Base-by-base conservation (phyloP, 2,797 vertebrate species). In the Octomys mimax region DNA sequence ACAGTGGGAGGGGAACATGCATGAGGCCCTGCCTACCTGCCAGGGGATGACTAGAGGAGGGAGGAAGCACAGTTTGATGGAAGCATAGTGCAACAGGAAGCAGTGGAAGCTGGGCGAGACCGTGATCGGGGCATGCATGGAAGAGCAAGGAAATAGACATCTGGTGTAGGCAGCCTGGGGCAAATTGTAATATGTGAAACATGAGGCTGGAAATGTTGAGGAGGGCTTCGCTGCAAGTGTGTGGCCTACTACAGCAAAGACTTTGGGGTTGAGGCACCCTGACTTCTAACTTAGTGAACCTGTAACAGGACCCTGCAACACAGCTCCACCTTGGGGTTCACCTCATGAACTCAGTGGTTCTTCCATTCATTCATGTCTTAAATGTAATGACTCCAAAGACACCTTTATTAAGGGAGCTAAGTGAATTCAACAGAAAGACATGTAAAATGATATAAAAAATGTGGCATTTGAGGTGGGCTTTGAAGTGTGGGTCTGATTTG, bases 341-440 rank as follows among this genome's bases (percentile, higher is more conserved):
- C 87, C 68, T 94, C 57, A 21, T 78, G 46, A 89, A 87, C 39
- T 78, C 59, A 46, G 24, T 95, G 9, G 64, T 52, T 22, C 18
- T 93, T 86, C 87, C 59, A 64, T 46, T 91, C 49, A n/a, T 94
- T 94, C 81, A 85, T 5, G 70, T 90, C 49, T 92, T 66, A 86
- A 70, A 26, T 75, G 4, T n/a, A 87, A 75, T 68, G 64, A 92
- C 54, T 62, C 36, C 24, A 88, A 92, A 22, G 21, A 82, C 52
- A 39, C 26, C 83, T 8, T 87, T 87, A 54, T 52, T 87, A 46
- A 87, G 59, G 52, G 36, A 89, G 52, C 22, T 24, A 86, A 81
- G 26, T 75, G 4, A 54, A 68, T 93, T 89, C 57, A 83, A 42
- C 95, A 52, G 42, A 91, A 71, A 42, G 59, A 22, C 26, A 26